Conservation (phyloP, 1,140 invertebrate genomes). For the Heliconius eleuchia region DNA sequence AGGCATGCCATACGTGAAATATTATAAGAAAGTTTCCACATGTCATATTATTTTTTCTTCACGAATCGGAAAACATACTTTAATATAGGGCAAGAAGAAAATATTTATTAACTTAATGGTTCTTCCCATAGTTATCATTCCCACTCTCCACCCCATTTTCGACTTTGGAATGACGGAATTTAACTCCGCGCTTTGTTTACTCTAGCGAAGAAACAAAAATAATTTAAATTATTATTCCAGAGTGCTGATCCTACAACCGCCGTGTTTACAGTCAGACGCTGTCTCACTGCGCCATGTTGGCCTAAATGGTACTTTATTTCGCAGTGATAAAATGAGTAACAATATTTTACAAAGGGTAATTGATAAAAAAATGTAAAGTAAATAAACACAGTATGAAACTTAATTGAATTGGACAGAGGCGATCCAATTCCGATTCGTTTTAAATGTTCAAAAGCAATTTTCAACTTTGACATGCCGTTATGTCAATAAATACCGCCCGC, state of each 20-base stretch:
- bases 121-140: too few relatives aligned
- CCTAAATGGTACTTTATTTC: background rate
- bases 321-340: background rate
- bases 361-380: conserved; percentile 7
- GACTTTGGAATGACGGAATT: too few relatives aligned
- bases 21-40: background rate
- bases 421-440: conserved; percentile 13
- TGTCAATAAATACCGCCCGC: conserved; percentile 18
- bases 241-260: too few relatives aligned
- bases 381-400: conserved; percentile 8
- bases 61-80: too few relatives aligned
- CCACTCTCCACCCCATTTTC: too few relatives aligned
- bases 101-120: too few relatives aligned
- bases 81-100: too few relatives aligned
- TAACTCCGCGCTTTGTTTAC: too few relatives aligned
- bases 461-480: conserved; percentile 13
- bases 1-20: background rate
- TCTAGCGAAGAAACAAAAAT: too few relatives aligned
- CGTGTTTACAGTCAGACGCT: too few relatives aligned
- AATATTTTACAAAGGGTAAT: background rate
- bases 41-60: background rate
- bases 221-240: too few relatives aligned
- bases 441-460: conserved; percentile 14
- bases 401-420: conserved; percentile 12
- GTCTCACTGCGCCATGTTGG: too few relatives aligned